These are phyloP conservation scores for Bathynomus jamesi DNA, from an alignment of 1,140 invertebrate genomes.

Conservation along the genomic window DNA sequence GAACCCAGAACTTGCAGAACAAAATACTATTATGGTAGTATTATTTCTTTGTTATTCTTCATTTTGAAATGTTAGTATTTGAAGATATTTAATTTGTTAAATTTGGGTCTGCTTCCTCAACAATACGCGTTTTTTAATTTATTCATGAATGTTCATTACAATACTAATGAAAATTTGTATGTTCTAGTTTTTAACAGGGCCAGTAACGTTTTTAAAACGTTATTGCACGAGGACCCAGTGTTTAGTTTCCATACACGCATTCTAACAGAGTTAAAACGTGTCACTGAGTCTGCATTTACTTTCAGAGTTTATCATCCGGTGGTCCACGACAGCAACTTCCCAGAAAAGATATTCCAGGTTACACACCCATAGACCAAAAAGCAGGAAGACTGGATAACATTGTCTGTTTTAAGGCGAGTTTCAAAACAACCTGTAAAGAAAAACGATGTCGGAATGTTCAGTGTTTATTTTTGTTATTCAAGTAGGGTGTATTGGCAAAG, in stretches of 20 bases:
- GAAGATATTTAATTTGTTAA: not conserved
- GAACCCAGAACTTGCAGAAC: slow-evolving; percentile 56
- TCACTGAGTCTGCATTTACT: not conserved
- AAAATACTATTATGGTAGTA: slow-evolving; percentile 43
- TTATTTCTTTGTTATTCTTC: not conserved
- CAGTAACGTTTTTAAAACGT: too few species aligned
- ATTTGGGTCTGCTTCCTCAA: too few species aligned
- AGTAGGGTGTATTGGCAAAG: too few species aligned
- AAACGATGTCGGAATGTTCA: not conserved
- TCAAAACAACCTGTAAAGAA: slow-evolving; percentile 2
- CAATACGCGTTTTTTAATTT: too few species aligned
- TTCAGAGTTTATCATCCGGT: slow-evolving; percentile 20
- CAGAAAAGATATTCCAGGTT: slow-evolving; percentile 31
- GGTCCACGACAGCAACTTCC: slow-evolving; percentile 23
- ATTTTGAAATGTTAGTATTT: not conserved
- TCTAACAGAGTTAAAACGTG: not conserved
- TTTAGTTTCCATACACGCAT: too few species aligned
- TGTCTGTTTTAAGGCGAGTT: slow-evolving; percentile 32
- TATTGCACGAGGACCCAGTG: too few species aligned
- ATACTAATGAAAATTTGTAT: not conserved
- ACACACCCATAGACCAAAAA: not conserved
- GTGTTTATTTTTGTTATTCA: slow-evolving; percentile 5
- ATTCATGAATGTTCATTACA: too few species aligned
- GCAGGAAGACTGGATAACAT: slow-evolving; percentile 21
- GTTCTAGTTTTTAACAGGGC: too few species aligned